Conservation (phyloP, 2,113 vertebrate species). For the Dipodomys stephensi region DNA sequence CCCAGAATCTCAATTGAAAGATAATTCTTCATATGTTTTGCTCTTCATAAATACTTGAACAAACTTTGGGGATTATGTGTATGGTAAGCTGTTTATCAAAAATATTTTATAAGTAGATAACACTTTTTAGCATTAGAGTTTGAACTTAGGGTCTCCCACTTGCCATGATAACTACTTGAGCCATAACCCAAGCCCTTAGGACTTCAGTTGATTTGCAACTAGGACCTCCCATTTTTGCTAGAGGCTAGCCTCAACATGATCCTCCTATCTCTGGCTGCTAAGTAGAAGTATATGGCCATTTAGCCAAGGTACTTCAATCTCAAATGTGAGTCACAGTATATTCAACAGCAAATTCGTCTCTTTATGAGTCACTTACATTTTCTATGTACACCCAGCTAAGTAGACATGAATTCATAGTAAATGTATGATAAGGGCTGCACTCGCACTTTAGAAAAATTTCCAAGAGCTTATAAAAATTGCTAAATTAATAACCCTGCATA, state of each 20-base stretch:
- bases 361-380: neutral
- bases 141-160: too few relatives aligned
- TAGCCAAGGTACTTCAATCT: conserved; percentile 17
- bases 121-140: too few relatives aligned
- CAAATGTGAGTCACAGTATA: neutral
- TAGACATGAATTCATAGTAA: neutral
- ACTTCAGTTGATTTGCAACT: too few relatives aligned
- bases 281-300: neutral
- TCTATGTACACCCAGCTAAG: neutral
- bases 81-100: neutral
- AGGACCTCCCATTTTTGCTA: too few relatives aligned
- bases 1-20: neutral
- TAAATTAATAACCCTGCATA: conserved; percentile 44
- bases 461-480: conserved; percentile 26
- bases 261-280: too few relatives aligned
- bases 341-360: neutral
- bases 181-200: too few relatives aligned
- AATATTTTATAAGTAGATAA: neutral
- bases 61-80: neutral
- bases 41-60: neutral
- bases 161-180: too few relatives aligned
- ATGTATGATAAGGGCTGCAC: neutral
- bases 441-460: neutral
- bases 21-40: neutral
- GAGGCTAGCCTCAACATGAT: too few relatives aligned